Base-by-base conservation (phyloP, 2,888 invertebrate genomes). In the Diplazon laetatorius region DNA sequence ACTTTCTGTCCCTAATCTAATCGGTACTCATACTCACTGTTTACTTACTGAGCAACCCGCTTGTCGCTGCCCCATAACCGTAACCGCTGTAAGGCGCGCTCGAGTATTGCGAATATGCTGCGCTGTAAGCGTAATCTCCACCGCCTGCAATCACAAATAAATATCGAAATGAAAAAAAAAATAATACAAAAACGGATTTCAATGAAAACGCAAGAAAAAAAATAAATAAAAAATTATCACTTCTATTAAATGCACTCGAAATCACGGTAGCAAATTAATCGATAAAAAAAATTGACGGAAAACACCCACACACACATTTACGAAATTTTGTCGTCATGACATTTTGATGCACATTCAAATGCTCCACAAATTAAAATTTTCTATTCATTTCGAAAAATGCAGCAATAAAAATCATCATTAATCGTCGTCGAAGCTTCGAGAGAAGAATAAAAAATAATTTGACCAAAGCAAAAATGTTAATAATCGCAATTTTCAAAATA, bases 91-190 rank as follows among this genome's bases (percentile, higher is more conserved):
- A 95, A 4, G 94, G 93, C 12, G 95, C 94, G 76, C 95, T 94
- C 74, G 95, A 95, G 90, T 96, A 96, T 89, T 96, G 94, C 84
- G 93, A 93, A 93, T 97, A 97, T 82, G 94, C 94, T 73, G 95
- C 94, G 88, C 94, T 94, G 89, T 95, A 95, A 39, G 95, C 93
- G 89, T 95, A 95, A 88, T 95, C 95, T 72, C 94, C 93, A 80
- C 94, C 93, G 84, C 94, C 94, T 94, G 89, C 44, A 90, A 91
- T 76, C 48, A 82, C 73, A 85, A 70, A 81, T 57, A 10, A 4
- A 14, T 20, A n/a, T n/a, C n/a, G n/a, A n/a, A n/a, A n/a, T n/a
- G n/a, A n/a, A n/a, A n/a, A n/a, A n/a, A n/a, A n/a, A n/a, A n/a
- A n/a, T n/a, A n/a, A n/a, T n/a, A n/a, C n/a, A n/a, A n/a, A n/a